Percentiles rank a stretch among this genome's conserved stretches.
These are phyloP conservation scores for Echiichthys vipera DNA, from an alignment of 2,797 vertebrate genomes.

Conservation along the genomic window DNA sequence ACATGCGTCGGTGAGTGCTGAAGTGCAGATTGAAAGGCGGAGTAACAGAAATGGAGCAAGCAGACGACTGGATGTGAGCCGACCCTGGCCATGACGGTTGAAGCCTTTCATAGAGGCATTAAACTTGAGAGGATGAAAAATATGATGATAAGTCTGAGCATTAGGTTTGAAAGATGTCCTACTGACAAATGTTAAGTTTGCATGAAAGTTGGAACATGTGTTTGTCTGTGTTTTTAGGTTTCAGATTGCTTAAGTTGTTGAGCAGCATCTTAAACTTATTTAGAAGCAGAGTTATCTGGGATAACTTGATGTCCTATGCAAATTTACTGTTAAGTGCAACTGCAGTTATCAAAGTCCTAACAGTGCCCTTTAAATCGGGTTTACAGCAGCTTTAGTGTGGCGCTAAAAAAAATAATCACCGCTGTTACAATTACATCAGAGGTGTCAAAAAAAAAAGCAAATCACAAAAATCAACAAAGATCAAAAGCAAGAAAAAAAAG, in stretches of 20 bases:
- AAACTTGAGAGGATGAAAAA: slow-evolving; percentile 42
- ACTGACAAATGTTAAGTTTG: slow-evolving; percentile 21
- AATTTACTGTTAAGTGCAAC: slow-evolving; percentile 6
- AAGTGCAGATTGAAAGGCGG: slow-evolving; percentile 26
- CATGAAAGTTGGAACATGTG: background rate
- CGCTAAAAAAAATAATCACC: background rate
- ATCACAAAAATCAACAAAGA: slow-evolving; percentile 9
- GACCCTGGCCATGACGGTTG: slow-evolving; percentile 11
- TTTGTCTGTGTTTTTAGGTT: slow-evolving; percentile 12
- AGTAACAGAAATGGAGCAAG: slow-evolving; percentile 30
- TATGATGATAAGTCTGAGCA: slow-evolving; percentile 15
- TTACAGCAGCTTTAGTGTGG: background rate
- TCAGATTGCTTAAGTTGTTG: background rate
- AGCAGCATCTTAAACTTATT: slow-evolving; percentile 8
- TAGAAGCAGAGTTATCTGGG: background rate
- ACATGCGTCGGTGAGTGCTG: slow-evolving; percentile 19
- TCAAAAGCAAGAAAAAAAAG: slow-evolving; percentile 3
- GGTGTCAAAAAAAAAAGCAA: slow-evolving; percentile 28
- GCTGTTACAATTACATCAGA: slow-evolving; percentile 3
- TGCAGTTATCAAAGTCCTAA: slow-evolving; percentile 3
- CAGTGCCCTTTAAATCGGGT: slow-evolving; percentile 4
- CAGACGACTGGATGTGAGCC: slow-evolving; percentile 51
- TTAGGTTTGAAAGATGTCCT: slow-evolving; percentile 22
- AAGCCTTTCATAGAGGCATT: slow-evolving; percentile 24
- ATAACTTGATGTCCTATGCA: slow-evolving; percentile 28